Evolutionary conservation across 2,113 vertebrate species (phyloP).

Genomic region (Melanerpes aurifrons): DNA sequence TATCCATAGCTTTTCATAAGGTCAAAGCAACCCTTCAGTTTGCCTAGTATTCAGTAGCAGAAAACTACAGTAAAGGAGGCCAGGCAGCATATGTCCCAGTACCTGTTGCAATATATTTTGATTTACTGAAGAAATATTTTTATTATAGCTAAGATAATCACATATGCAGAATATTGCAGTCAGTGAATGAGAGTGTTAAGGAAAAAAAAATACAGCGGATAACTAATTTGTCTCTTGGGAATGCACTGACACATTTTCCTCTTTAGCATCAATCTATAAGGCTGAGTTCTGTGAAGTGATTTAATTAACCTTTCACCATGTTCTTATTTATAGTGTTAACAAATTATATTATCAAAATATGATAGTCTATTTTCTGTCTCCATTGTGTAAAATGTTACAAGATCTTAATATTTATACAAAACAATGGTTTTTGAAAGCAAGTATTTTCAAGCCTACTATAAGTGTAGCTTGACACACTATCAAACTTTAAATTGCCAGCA

Average conservation of each 20-base stretch:
- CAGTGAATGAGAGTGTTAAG: not conserved
- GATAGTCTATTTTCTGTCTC: not conserved
- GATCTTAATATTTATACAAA: not conserved
- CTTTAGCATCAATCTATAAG: not conserved
- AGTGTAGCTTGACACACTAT: not conserved
- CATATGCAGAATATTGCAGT: not conserved
- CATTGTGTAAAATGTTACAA: not conserved
- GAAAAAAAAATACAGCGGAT: not conserved
- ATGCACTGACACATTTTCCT: slow-evolving; percentile 24
- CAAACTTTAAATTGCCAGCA: slow-evolving; percentile 1
- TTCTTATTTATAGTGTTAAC: not conserved
- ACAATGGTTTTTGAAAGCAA: not conserved
- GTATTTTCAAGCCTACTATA: not conserved
- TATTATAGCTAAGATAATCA: not conserved
- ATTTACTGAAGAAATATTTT: slow-evolving; percentile 26
- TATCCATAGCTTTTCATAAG: not conserved
- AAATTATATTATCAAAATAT: slow-evolving; percentile 5
- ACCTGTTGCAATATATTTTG: not conserved
- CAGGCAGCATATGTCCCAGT: not conserved
- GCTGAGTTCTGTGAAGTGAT: slow-evolving; percentile 11
- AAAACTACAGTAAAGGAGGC: not conserved
- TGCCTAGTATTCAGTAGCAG: not conserved
- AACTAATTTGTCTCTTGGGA: slow-evolving; percentile 21
- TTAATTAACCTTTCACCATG: slow-evolving; percentile 37
- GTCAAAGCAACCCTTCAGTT: not conserved